Base-by-base conservation (phyloP, 1,140 invertebrate species). In the Zaprionus africanus region DNA sequence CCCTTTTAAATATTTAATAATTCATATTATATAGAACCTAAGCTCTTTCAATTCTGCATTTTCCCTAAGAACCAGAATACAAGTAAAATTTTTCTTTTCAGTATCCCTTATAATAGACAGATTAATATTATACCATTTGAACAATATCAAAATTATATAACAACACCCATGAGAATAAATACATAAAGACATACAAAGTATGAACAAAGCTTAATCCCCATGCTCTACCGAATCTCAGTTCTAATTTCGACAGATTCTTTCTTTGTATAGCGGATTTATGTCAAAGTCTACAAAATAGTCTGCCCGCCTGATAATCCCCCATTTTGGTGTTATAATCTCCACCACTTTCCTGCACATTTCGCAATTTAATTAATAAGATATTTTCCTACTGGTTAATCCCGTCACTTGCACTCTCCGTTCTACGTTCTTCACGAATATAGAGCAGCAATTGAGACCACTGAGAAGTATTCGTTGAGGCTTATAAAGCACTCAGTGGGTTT, bases 401-500 rank as follows among this genome's bases (percentile, higher is more conserved):
- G 9, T 19, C 46, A 51, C 46, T 51, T 51, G 46, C 46, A 51
- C 46, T 51, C 46, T 22, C 46, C 46, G 15, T n/a, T 41, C 13
- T 15, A 4, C 38, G 41, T 46, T 46, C 41, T 46, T 9, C 2
- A 46, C n/a, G 46, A 51, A 51, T 22, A 12, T 24, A 51, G 46
- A 22, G 19, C 46, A 51, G 46, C 24, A 51, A 51, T 51, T 46
- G 41, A 51, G 46, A 51, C 4, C 46, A 19, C 46, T 24, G 13
- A 46, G 41, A 17, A 51, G 46, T 51, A 51, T 51, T 51, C 46
- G 46, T 51, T 12, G 19, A 34, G 46, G 46, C 46, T 51, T 51
- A 51, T 51, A 51, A 24, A 51, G 17, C 46, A 51, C 46, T 63
- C 63, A 82, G 66, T 79, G 7, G 41, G 41, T 17, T 46, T 79